phyloP scores from a whole-genome alignment of 2,888 invertebrate genomes.

The Junonia oenone region DNA sequence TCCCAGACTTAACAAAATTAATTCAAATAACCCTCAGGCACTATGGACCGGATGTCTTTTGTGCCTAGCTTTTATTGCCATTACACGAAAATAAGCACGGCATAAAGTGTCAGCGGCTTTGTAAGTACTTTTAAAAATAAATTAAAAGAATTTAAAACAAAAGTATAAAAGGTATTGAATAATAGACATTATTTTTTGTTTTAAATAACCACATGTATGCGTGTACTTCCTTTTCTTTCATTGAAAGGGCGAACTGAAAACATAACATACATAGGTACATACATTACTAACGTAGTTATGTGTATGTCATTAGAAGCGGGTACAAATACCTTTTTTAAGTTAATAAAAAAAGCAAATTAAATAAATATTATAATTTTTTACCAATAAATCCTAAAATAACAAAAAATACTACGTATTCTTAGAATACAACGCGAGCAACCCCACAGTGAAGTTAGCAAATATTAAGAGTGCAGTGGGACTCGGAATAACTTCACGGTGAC shows the following conservation, averaged over 20 bases:
- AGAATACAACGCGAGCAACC: too few species aligned
- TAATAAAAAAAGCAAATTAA: too few species aligned
- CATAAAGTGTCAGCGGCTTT: conserved; percentile 12
- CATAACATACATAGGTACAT: background rate
- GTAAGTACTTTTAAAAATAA: conserved; percentile 5
- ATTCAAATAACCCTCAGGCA: background rate
- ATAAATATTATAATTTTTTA: too few species aligned
- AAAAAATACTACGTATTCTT: too few species aligned
- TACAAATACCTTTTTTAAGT: too few species aligned
- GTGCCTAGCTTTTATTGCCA: conserved; percentile 13
- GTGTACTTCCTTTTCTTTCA: background rate
- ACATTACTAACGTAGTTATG: background rate
- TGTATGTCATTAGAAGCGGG: background rate
- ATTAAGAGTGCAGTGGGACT: too few species aligned
- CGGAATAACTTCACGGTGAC: too few species aligned
- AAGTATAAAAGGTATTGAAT: background rate
- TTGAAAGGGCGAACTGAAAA: background rate
- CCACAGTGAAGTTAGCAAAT: too few species aligned
- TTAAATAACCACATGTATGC: background rate
- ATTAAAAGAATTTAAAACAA: conserved; percentile 10
- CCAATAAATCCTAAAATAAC: too few species aligned
- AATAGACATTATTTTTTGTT: background rate
- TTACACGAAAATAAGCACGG: conserved; percentile 10
- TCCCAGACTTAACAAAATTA: conserved; percentile 1
- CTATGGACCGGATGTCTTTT: conserved; percentile 28